Conservation (phyloP, 2,888 invertebrate genomes). For the Ophioninae sp. region DNA sequence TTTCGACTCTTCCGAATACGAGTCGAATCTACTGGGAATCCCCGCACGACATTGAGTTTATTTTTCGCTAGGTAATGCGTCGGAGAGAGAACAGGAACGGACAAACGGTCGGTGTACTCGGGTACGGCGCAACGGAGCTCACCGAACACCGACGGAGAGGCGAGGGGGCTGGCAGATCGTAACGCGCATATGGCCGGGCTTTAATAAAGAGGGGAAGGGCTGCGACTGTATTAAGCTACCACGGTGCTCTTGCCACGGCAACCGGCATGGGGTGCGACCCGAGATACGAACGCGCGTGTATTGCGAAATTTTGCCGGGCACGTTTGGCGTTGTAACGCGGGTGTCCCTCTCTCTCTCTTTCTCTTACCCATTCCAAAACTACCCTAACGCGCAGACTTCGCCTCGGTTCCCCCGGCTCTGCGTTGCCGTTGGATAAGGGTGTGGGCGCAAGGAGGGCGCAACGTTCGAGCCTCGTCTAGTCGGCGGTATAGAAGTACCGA, state of each 20-base stretch:
- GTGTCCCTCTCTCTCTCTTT: constrained; percentile 23
- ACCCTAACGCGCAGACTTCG: constrained; percentile 43
- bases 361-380: constrained; percentile 26
- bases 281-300: constrained; percentile 50
- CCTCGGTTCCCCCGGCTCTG: constrained; percentile 17
- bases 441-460: constrained; percentile 4
- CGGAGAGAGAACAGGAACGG: constrained; percentile 13
- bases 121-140: constrained; percentile 15
- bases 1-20: constrained; percentile 46
- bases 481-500: constrained; percentile 37
- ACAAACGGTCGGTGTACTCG: constrained; percentile 6
- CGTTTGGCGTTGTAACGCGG: constrained; percentile 57
- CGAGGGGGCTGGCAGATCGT: constrained; percentile 59
- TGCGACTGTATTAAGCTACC: constrained; percentile 62
- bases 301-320: constrained; percentile 62
- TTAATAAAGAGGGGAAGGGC: constrained; percentile 64
- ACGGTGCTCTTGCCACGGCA: constrained; percentile 36
- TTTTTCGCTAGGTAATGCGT: constrained; percentile 48
- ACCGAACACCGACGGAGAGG: constrained; percentile 23
- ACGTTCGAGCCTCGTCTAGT: constrained; percentile 56
- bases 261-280: constrained; percentile 45
- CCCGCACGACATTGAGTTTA: constrained; percentile 43
- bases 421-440: neutral
- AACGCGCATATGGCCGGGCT: constrained; percentile 64
- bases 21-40: constrained; percentile 53